Percentiles rank a stretch among this genome's conserved stretches.
Conservation (phyloP, 1,140 invertebrate species). For the Sitophilus oryzae region DNA sequence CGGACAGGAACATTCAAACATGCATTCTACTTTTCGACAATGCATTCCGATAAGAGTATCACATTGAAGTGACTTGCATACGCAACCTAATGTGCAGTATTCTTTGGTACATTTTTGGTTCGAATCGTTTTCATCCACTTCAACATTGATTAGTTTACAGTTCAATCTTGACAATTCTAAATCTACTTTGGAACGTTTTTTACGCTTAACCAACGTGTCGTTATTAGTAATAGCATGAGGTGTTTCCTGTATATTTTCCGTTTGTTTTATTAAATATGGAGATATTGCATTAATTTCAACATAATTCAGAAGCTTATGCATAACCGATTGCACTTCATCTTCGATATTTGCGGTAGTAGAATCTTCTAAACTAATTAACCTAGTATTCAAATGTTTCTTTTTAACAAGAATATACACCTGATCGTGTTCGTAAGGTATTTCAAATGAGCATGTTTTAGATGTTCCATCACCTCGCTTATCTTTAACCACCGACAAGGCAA, state of each 20-base stretch:
- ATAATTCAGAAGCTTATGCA: constrained; percentile 39
- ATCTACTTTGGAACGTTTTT: constrained; percentile 32
- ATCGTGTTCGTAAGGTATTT: constrained; percentile 39
- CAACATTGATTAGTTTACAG: constrained; percentile 43
- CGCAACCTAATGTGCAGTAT: constrained; percentile 46
- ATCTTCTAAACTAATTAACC: not conserved
- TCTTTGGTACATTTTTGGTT: constrained; percentile 37
- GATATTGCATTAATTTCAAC: constrained; percentile 41
- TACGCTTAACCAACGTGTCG: constrained; percentile 19
- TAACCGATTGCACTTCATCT: constrained; percentile 26
- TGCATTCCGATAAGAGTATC: constrained; percentile 36
- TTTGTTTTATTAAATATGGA: constrained; percentile 35
- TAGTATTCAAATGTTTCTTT: constrained; percentile 20
- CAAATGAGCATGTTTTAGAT: constrained; percentile 34
- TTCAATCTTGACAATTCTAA: constrained; percentile 42
- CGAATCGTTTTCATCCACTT: constrained; percentile 29
- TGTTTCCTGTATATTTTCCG: constrained; percentile 22
- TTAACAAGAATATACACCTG: constrained; percentile 36
- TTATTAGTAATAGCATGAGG: constrained; percentile 9
- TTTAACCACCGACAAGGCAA: constrained; percentile 40
- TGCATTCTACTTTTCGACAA: constrained; percentile 45
- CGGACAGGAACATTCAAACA: constrained; percentile 46
- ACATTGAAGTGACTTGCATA: constrained; percentile 44
- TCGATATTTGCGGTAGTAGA: constrained; percentile 1
- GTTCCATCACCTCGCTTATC: constrained; percentile 6